Conservation (phyloP, 30 jellyfish, hydroid and myxozoan genomes). For the Rhopilema esculentum region DNA sequence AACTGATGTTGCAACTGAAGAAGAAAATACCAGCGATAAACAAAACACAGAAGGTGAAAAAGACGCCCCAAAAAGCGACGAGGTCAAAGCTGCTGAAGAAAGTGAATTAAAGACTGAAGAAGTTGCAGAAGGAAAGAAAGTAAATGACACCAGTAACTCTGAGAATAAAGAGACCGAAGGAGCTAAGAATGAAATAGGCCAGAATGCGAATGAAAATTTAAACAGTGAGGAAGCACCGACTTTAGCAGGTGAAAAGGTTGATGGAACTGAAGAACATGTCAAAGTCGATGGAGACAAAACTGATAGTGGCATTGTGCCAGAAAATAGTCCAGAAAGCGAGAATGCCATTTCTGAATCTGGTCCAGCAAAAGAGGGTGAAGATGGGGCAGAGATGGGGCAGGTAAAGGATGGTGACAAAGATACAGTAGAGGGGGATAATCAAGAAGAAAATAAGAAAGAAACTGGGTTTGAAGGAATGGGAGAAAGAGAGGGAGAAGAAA, state of each 20-base stretch:
- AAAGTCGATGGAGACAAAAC: not conserved
- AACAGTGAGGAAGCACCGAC: not conserved
- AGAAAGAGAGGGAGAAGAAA: conserved; percentile 5
- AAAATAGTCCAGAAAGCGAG: not conserved
- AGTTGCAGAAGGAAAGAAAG: not conserved
- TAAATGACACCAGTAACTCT: not conserved
- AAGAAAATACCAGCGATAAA: not conserved
- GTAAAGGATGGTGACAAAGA: not conserved
- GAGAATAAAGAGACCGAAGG: not conserved
- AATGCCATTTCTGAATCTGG: not conserved
- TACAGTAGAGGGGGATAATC: not conserved
- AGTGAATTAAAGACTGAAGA: conserved; percentile 17
- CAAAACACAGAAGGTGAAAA: conserved; percentile 1
- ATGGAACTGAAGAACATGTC: not conserved
- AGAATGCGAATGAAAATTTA: not conserved
- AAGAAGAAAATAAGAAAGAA: not conserved
- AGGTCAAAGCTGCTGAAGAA: not conserved
- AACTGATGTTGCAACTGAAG: not conserved
- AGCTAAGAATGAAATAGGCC: too few species aligned
- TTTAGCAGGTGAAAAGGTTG: not conserved
- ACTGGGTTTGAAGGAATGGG: not conserved
- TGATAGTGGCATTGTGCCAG: not conserved
- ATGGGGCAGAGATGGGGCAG: not conserved
- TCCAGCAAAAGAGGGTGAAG: not conserved
- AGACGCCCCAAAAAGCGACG: not conserved